A percentile compares a stretch with the other conserved stretches of the same genome.
Conservation (phyloP, 2,888 invertebrate genomes). For the Drosophila nigricruria region DNA sequence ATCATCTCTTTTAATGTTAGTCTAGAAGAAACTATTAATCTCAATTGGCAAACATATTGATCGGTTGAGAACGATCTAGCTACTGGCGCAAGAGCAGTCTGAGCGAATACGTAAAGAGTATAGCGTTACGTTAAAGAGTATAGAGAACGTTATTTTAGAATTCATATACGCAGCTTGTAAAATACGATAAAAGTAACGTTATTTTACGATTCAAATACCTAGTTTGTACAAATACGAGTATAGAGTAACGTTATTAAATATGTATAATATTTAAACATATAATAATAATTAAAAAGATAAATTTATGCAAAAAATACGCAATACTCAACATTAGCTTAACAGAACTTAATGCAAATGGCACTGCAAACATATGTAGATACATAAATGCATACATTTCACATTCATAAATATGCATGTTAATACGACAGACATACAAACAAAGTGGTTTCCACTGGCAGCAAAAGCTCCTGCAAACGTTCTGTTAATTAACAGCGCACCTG, state of each 20-base stretch:
- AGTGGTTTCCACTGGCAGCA: neutral
- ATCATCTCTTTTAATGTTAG: neutral
- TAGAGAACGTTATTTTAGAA: no score
- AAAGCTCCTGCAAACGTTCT: constrained; percentile 20
- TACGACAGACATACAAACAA: neutral
- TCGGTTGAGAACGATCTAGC: neutral
- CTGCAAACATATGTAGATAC: neutral
- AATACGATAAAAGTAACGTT: no score
- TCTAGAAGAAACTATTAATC: neutral
- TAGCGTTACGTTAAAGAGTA: no score
- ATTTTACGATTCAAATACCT: no score
- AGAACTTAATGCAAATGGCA: neutral
- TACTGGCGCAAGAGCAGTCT: neutral
- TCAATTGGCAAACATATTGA: neutral
- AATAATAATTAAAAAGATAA: neutral
- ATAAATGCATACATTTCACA: neutral
- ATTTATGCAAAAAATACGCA: neutral
- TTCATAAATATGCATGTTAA: neutral
- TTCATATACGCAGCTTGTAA: no score
- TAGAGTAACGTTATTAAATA: neutral
- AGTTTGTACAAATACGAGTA: no score
- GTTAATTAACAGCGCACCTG: constrained; percentile 60
- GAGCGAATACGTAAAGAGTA: neutral
- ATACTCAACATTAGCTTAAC: neutral
- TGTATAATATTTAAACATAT: no score